These are phyloP conservation scores for Syndactyla subalaris DNA, from an alignment of 2,797 vertebrate genomes.

Conservation along the genomic window DNA sequence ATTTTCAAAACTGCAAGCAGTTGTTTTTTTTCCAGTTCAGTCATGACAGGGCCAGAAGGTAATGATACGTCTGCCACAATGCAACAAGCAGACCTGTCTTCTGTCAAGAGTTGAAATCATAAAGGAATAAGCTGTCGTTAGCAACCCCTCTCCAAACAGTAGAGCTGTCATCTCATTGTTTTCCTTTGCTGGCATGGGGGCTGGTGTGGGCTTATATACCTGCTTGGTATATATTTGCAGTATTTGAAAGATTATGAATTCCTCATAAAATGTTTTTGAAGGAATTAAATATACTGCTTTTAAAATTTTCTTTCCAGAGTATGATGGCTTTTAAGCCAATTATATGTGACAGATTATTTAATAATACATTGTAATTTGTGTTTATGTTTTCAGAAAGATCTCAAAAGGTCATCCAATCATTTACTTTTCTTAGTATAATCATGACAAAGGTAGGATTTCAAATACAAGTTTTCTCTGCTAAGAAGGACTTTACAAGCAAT, in stretches of 20 bases:
- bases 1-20: conserved; percentile 69
- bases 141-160: conserved; percentile 89
- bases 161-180: conserved; percentile 88
- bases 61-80: conserved; percentile 96
- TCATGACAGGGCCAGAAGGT: conserved; percentile 95
- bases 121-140: conserved; percentile 97
- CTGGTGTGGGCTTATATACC: conserved; percentile 77
- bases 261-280: not conserved
- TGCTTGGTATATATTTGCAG: not conserved
- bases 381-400: not conserved
- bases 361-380: not conserved
- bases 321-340: not conserved
- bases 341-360: rapidly evolving
- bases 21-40: conserved; percentile 70
- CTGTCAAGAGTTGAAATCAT: conserved; percentile 96
- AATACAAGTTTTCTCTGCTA: not conserved
- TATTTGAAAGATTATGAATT: not conserved
- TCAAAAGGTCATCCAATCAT: not conserved
- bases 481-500: not conserved
- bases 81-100: conserved; percentile 94
- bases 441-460: not conserved
- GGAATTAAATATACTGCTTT: not conserved
- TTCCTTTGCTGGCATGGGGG: conserved; percentile 75
- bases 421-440: not conserved
- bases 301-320: not conserved